Conservation (phyloP, 2,113 vertebrate genomes). For the Arenaria interpres region DNA sequence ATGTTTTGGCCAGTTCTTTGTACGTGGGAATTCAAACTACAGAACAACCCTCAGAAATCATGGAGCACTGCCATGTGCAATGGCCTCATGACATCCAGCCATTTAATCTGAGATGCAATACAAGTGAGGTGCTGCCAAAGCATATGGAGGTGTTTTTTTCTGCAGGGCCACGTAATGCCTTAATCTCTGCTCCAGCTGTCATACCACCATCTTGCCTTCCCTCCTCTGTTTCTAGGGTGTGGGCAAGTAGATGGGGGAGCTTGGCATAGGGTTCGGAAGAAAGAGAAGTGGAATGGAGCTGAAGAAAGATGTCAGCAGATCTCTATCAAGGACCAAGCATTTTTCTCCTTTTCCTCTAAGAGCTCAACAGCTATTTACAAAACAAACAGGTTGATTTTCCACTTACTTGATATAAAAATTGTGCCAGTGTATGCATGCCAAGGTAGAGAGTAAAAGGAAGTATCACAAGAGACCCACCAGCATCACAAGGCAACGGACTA, state of each 20-base stretch:
- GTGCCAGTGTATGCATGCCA: fast-evolving
- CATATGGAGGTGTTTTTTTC: not conserved
- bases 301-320: not conserved
- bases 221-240: not conserved
- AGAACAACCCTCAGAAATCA: not conserved
- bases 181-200: not conserved
- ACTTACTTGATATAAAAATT: not conserved
- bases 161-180: not conserved
- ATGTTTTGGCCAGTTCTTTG: not conserved
- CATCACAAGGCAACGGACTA: fast-evolving
- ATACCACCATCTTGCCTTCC: not conserved
- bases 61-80: not conserved
- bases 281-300: not conserved
- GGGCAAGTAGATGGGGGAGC: not conserved
- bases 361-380: not conserved
- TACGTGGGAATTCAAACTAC: not conserved
- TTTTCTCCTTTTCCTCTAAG: not conserved
- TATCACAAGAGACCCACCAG: not conserved
- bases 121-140: not conserved
- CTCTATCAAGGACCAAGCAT: not conserved
- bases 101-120: not conserved
- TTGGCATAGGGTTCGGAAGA: not conserved
- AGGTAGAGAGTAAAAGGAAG: not conserved
- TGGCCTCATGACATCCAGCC: not conserved
- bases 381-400: not conserved